Evolutionary conservation across 1,140 invertebrate genomes (phyloP), one percentile per base, ranked within the genome.

Genomic region (Phymorhynchus buccinoides): DNA sequence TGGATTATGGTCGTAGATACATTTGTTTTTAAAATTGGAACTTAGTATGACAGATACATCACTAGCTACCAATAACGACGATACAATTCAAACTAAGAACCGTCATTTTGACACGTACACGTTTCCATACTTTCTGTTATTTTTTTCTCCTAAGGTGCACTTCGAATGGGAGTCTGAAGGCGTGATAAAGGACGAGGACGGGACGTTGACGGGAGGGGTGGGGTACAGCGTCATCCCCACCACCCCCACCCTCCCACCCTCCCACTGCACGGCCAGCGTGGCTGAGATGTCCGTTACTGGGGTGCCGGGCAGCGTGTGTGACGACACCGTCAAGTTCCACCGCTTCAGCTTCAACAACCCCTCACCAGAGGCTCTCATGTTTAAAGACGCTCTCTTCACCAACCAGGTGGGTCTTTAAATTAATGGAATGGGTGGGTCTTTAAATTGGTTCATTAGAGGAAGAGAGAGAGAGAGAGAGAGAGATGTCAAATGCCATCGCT

Each of bases 341-440:
- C 84, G 91, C 80, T 91, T 92, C 81, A 84, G 90, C 35, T 91
- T 92, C 83, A 91, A 91, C 66, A 86, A 90, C 37, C 84, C 87
- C n/a, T 14, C 71, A 3, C 91, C 91, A 4, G 22, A 16, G 2
- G 89, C 89, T 1, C 48, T 92, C 41, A 62, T 88, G 37, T 87
- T 77, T 6, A 91, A 92, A 75, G 71, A 89, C 42, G 85, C 88
- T 7, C 27, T 89, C 1, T 87, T 91, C 41, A 88, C 83, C 3
- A 90, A 89, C 39, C 48, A 85, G 81, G 81, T 83, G 68, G 68
- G 14, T n/a, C 14, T 62, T n/a, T n/a, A n/a, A n/a, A n/a, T n/a
- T n/a, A n/a, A n/a, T n/a, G n/a, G n/a, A n/a, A n/a, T n/a, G n/a
- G n/a, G n/a, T n/a, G n/a, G n/a, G n/a, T n/a, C n/a, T n/a, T n/a